Conservation (phyloP, 2,888 invertebrate genomes). For the Agrotis ipsilon region DNA sequence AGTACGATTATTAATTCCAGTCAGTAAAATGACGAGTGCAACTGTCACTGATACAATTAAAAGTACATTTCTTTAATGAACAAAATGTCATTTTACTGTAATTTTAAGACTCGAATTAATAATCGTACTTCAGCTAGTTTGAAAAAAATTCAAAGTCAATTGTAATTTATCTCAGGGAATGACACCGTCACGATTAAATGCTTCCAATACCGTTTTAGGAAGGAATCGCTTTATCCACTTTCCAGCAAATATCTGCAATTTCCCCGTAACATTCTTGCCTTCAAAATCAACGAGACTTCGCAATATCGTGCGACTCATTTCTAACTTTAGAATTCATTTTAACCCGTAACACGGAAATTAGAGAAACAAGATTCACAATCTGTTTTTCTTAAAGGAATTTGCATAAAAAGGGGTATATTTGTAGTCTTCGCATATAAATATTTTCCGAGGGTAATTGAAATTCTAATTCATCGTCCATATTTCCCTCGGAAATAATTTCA, state of each 20-base stretch:
- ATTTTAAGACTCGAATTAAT: too few relatives aligned
- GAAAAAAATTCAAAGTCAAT: neutral
- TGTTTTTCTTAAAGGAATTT: constrained; percentile 12
- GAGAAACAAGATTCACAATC: neutral
- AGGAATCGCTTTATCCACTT: neutral
- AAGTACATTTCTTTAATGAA: too few relatives aligned
- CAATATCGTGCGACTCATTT: neutral
- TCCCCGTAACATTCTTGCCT: too few relatives aligned
- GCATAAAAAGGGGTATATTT: constrained; percentile 5
- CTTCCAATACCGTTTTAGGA: too few relatives aligned
- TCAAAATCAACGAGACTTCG: neutral
- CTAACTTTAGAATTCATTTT: neutral
- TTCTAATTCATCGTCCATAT: neutral
- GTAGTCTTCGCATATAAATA: constrained; percentile 16
- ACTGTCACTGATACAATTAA: too few relatives aligned
- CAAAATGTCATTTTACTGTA: too few relatives aligned
- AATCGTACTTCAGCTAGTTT: neutral
- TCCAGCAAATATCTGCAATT: neutral
- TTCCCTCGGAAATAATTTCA: constrained; percentile 23
- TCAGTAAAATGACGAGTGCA: too few relatives aligned
- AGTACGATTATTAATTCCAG: too few relatives aligned
- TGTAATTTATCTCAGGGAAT: neutral
- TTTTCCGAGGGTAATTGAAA: constrained; percentile 4
- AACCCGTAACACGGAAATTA: neutral
- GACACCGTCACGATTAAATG: neutral